phyloP scores from a whole-genome alignment of 2,113 vertebrate genomes.

The Solenodon paradoxus region DNA sequence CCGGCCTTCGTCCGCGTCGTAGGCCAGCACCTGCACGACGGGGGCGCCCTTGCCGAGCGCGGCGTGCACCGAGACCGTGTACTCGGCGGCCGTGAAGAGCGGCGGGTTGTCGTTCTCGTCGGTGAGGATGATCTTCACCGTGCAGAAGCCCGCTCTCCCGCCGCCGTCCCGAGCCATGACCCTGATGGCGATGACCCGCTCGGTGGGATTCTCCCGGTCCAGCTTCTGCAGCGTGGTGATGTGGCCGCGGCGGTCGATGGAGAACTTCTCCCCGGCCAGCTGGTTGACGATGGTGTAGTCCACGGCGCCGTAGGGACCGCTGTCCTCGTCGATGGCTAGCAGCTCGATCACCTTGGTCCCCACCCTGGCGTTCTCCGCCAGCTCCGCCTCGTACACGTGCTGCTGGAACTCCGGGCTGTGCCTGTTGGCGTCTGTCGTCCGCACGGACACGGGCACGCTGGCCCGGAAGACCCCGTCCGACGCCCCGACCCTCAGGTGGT shows the following conservation, averaged over 20 bases:
- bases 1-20: slow-evolving; percentile 95
- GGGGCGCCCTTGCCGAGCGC: slow-evolving; percentile 93
- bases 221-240: slow-evolving; percentile 91
- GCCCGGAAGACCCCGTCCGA: slow-evolving; percentile 96
- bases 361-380: slow-evolving; percentile 93
- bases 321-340: slow-evolving; percentile 92
- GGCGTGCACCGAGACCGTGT: slow-evolving; percentile 93
- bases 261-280: slow-evolving; percentile 93
- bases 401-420: slow-evolving; percentile 92
- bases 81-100: slow-evolving; percentile 92
- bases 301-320: slow-evolving; percentile 92
- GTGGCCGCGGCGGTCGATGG: slow-evolving; percentile 88
- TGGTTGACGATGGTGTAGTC: slow-evolving; percentile 98
- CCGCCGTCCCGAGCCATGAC: slow-evolving; percentile 97
- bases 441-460: slow-evolving; percentile 93
- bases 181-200: slow-evolving; percentile 95
- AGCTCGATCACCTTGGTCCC: slow-evolving; percentile 96
- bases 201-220: slow-evolving; percentile 94
- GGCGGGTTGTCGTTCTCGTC: slow-evolving; percentile 98
- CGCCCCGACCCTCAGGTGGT: slow-evolving; percentile 92
- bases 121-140: slow-evolving; percentile 96
- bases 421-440: slow-evolving; percentile 93
- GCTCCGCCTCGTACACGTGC: slow-evolving; percentile 92
- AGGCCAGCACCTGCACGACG: slow-evolving; percentile 94
- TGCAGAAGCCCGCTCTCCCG: slow-evolving; percentile 95